Evolutionary conservation across 2,113 vertebrate species (phyloP).

Genomic region (Camelus bactrianus): DNA sequence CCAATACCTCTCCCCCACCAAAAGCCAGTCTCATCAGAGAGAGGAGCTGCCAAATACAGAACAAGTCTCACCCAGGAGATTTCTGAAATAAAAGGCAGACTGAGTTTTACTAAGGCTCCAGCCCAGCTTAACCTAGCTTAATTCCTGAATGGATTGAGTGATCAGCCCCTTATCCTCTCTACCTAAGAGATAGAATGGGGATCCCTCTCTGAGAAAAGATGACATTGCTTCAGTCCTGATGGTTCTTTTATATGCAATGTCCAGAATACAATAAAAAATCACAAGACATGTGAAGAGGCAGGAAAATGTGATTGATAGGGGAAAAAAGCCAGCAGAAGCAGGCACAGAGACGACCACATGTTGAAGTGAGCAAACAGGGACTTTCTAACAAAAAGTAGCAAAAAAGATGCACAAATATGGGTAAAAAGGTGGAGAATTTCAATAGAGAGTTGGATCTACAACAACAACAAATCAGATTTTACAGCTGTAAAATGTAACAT

Average conservation of each 20-base stretch:
- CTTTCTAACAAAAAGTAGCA: background rate
- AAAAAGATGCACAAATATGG: background rate
- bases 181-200: background rate
- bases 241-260: background rate
- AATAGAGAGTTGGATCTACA: background rate
- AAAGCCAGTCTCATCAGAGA: background rate
- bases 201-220: background rate
- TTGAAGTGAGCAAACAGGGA: background rate
- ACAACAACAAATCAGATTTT: background rate
- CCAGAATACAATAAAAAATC: background rate
- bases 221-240: background rate
- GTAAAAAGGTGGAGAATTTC: background rate
- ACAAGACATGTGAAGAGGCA: background rate
- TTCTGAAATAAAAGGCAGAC: background rate
- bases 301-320: background rate
- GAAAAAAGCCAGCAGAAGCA: background rate
- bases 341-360: no score
- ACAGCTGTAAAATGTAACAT: background rate
- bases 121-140: background rate
- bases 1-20: fast-evolving
- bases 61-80: no score
- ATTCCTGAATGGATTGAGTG: background rate
- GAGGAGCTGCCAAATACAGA: no score
- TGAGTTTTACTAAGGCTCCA: background rate
- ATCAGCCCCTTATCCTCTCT: background rate